Conservation (phyloP, 2,888 invertebrate genomes). For the Leucania comma region DNA sequence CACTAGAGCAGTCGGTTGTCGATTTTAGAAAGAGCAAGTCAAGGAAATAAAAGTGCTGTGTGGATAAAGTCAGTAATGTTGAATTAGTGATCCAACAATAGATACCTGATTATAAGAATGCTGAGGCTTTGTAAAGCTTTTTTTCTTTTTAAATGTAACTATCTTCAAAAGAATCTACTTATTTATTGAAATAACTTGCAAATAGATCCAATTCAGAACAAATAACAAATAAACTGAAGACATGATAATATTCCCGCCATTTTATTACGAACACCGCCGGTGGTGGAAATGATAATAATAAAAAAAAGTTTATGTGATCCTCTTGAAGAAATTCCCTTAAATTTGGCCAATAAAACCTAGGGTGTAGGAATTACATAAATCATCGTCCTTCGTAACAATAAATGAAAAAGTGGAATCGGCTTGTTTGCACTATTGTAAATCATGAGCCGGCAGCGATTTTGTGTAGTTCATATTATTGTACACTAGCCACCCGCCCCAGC, state of each 20-base stretch:
- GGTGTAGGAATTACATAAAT: slow-evolving; percentile 86
- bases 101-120: no score
- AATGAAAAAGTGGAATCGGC: slow-evolving; percentile 83
- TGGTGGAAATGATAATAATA: slow-evolving; percentile 77
- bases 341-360: slow-evolving; percentile 84
- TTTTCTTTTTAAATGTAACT: not conserved
- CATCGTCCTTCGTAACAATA: slow-evolving; percentile 83
- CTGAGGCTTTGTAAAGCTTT: no score
- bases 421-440: slow-evolving; percentile 67
- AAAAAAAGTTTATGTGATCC: slow-evolving; percentile 78
- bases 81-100: no score
- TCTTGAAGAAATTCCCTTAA: slow-evolving; percentile 73
- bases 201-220: slow-evolving; percentile 4
- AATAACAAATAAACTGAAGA: slow-evolving; percentile 43
- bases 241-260: slow-evolving; percentile 40
- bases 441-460: slow-evolving; percentile 23
- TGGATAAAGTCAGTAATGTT: no score
- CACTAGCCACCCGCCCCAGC: no score
- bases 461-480: no score
- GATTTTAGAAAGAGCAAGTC: no score
- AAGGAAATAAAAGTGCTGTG: no score
- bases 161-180: not conserved
- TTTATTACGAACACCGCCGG: slow-evolving; percentile 66
- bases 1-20: no score
- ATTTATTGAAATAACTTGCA: not conserved